Percentiles rank a stretch among this genome's conserved stretches.
phyloP scores from a whole-genome alignment of 2,888 invertebrate species.

The Ormyrus nitidulus region DNA sequence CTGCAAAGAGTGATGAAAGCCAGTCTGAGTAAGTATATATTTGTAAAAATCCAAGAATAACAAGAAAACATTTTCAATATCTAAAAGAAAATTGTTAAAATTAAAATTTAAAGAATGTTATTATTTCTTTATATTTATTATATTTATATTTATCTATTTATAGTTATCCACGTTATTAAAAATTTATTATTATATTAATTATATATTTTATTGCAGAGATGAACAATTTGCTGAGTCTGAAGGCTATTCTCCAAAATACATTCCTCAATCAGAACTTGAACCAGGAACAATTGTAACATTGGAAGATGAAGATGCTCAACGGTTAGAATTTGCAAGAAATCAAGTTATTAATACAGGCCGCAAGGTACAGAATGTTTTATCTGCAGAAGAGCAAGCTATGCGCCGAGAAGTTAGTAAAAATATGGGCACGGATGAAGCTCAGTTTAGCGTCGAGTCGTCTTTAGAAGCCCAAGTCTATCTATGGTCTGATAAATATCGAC shows the following conservation, averaged over 20 bases:
- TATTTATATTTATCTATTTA: background rate
- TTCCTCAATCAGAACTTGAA: slow-evolving; percentile 81
- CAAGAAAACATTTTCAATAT: no score
- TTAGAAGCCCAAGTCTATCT: slow-evolving; percentile 91
- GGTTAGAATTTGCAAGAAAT: slow-evolving; percentile 84
- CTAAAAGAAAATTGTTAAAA: no score
- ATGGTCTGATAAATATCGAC: slow-evolving; percentile 99
- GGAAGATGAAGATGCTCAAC: slow-evolving; percentile 85
- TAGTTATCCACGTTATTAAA: background rate
- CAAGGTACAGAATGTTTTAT: slow-evolving; percentile 78
- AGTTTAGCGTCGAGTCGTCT: slow-evolving; percentile 92
- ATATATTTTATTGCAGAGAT: slow-evolving; percentile 45
- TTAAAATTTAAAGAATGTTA: slow-evolving; percentile 9
- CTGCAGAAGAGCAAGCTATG: slow-evolving; percentile 80
- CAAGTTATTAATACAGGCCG: slow-evolving; percentile 81
- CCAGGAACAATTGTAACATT: slow-evolving; percentile 86
- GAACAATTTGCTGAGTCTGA: slow-evolving; percentile 77
- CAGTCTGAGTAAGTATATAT: slow-evolving; percentile 65
- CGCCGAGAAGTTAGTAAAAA: slow-evolving; percentile 89
- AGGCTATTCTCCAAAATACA: slow-evolving; percentile 88
- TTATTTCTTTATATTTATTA: slow-evolving; percentile 13
- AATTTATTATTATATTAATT: slow-evolving; percentile 1
- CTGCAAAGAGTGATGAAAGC: slow-evolving; percentile 71
- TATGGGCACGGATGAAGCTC: slow-evolving; percentile 90
- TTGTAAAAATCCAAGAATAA: background rate